Percentiles rank a stretch among this genome's conserved stretches.
Evolutionary conservation across 2,797 vertebrate species (phyloP).

Genomic region (Smutsia gigantea): DNA sequence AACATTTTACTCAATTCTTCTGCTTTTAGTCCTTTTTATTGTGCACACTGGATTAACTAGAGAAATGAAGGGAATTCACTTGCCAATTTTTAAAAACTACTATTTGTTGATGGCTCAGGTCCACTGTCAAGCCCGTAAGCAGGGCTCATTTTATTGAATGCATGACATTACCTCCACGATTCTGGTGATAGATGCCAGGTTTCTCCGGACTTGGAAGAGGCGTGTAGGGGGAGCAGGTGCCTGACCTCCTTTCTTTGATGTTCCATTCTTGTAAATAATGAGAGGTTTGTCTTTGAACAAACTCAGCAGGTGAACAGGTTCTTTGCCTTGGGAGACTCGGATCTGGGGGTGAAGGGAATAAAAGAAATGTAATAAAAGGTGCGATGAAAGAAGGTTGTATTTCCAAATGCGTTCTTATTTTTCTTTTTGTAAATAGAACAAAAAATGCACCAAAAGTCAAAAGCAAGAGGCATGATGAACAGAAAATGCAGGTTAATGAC

Average conservation of each 20-base stretch:
- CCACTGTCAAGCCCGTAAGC: neutral
- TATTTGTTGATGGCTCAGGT: neutral
- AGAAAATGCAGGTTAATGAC: neutral
- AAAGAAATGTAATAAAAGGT: neutral
- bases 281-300: conserved; percentile 94
- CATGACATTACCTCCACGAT: conserved; percentile 90
- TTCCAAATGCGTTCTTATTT: neutral
- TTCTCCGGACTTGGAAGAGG: conserved; percentile 94
- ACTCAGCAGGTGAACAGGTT: conserved; percentile 93
- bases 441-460: neutral
- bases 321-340: conserved; percentile 94
- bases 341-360: conserved; percentile 84
- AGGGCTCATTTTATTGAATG: neutral
- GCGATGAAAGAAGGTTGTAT: neutral
- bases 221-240: conserved; percentile 82
- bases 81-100: neutral
- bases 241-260: conserved; percentile 89
- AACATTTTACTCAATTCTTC: neutral
- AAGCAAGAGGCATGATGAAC: neutral
- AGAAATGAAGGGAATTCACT: neutral
- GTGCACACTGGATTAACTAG: neutral
- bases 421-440: conserved; percentile 28
- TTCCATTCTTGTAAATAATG: conserved; percentile 93
- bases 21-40: neutral
- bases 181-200: conserved; percentile 91